Evolutionary conservation across 30 jellyfish, hydroid and myxozoan species (phyloP), one percentile per base, ranked within the genome.

Genomic region (Phacellophora camtschatica): DNA sequence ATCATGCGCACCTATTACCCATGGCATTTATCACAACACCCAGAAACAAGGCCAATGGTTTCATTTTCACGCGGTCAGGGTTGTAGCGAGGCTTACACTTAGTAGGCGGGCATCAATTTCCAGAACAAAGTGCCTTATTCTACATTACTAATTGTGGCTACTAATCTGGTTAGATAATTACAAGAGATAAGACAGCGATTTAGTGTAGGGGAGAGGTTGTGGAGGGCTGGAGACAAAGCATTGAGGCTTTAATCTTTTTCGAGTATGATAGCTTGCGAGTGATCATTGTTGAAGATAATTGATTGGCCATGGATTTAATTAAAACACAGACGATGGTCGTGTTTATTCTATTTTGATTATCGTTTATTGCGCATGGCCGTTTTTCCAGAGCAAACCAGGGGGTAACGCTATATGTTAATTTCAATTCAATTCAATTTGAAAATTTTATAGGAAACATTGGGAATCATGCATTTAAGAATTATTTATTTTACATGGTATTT

Each of bases 81-180:
- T 20, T 46, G 9, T 19, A 5, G 62, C 32, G 8, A 35, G 56
- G 74, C 58, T 71, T 59, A 37, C 39, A 71, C 39, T n/a, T 5
- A 55, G 84, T 51, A 84, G 88, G 86, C 84, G 87, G 87, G 84
- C 79, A 49, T 72, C 64, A 61, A 71, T 45, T 72, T 42, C 33
- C 28, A 42, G 78, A 72, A 87, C 83, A 87, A 67, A 57, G 74
- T 50, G 64, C 43, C 79, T 77, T 67, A 81, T 76, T 87, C 80
- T 87, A 58, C 92, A 76, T 87, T 71, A 76, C 87, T 87, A 87
- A 87, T 87, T 87, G 89, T 53, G 82, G 87, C 75, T 27, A 27
- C 81, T 87, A 87, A 87, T 87, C 96, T 66, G 70, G 89, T 87
- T 77, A 84, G 86, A 84, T 70, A 54, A 80, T 49, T 66, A 80